A percentile compares a stretch with the other conserved stretches of the same genome.
Evolutionary conservation across 2,888 invertebrate genomes (phyloP).

Genomic region (Drosophila ezoana): DNA sequence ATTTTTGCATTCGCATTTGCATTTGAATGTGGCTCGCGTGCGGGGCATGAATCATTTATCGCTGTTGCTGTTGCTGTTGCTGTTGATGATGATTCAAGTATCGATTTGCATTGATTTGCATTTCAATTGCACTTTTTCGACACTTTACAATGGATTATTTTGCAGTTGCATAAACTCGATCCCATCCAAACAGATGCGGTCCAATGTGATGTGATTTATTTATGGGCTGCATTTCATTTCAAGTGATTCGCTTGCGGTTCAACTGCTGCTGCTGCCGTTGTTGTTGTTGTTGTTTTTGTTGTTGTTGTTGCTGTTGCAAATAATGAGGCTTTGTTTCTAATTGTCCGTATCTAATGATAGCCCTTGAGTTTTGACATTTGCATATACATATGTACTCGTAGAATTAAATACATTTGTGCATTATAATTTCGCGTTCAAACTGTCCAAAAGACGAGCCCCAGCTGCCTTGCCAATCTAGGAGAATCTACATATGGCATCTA

Average conservation of each 20-base stretch:
- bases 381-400: constrained; percentile 5
- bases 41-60: constrained; percentile 74
- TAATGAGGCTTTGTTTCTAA: constrained; percentile 71
- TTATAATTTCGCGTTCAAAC: constrained; percentile 29
- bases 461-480: constrained; percentile 15
- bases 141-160: constrained; percentile 80
- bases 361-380: constrained; percentile 61
- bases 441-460: constrained; percentile 34
- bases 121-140: constrained; percentile 80
- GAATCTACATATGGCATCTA: not conserved
- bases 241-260: constrained; percentile 60
- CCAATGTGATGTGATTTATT: constrained; percentile 69
- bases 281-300: constrained; percentile 6
- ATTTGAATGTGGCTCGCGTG: constrained; percentile 77
- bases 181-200: constrained; percentile 18
- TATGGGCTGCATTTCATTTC: constrained; percentile 66
- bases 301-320: constrained; percentile 40
- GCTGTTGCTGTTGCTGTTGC: constrained; percentile 37
- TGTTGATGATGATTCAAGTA: constrained; percentile 70
- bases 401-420: constrained; percentile 12
- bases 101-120: constrained; percentile 82
- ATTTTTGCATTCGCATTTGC: constrained; percentile 62
- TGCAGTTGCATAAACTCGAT: constrained; percentile 64
- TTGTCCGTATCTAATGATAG: constrained; percentile 63
- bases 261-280: constrained; percentile 6